Conservation (phyloP, 2,797 vertebrate genomes). For the Orientallactaga sibirica region DNA sequence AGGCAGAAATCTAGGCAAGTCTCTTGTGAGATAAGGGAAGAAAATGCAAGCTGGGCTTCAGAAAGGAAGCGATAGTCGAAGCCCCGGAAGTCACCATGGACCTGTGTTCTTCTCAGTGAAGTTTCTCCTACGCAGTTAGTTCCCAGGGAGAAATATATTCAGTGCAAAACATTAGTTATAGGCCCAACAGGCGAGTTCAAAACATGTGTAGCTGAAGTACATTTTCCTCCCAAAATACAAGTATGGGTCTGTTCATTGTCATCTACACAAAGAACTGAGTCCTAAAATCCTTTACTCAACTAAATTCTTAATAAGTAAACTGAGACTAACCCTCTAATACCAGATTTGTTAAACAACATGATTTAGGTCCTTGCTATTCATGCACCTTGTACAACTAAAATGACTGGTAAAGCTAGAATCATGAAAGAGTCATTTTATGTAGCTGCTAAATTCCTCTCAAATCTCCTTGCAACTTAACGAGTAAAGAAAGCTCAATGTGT, state of each 20-base stretch:
- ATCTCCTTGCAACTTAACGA: constrained; percentile 97
- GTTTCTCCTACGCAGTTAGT: constrained; percentile 83
- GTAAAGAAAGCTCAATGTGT: constrained; percentile 93
- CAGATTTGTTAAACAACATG: constrained; percentile 99
- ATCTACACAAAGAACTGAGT: constrained; percentile 94
- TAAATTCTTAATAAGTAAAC: constrained; percentile 99
- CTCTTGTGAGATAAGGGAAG: constrained; percentile 66
- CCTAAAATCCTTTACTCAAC: constrained; percentile 99
- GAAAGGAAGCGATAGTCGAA: constrained; percentile 66
- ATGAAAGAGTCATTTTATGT: constrained; percentile 94
- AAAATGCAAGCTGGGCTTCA: constrained; percentile 47
- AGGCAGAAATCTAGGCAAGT: constrained; percentile 47
- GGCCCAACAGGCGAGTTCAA: constrained; percentile 86
- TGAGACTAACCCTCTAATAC: constrained; percentile 99
- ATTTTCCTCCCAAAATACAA: constrained; percentile 88
- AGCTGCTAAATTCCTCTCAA: constrained; percentile 97
- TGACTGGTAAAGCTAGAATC: constrained; percentile 94
- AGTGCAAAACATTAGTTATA: constrained; percentile 84
- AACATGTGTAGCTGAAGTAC: constrained; percentile 86
- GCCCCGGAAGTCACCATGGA: constrained; percentile 67
- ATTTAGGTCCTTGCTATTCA: constrained; percentile 99
- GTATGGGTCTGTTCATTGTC: constrained; percentile 91
- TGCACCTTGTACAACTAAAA: constrained; percentile 95
- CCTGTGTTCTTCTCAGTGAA: constrained; percentile 71
- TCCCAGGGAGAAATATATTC: constrained; percentile 82